Percentiles rank a stretch among this genome's conserved stretches.
Conservation (phyloP, 2,888 invertebrate genomes). For the Penaeus monodon region DNA sequence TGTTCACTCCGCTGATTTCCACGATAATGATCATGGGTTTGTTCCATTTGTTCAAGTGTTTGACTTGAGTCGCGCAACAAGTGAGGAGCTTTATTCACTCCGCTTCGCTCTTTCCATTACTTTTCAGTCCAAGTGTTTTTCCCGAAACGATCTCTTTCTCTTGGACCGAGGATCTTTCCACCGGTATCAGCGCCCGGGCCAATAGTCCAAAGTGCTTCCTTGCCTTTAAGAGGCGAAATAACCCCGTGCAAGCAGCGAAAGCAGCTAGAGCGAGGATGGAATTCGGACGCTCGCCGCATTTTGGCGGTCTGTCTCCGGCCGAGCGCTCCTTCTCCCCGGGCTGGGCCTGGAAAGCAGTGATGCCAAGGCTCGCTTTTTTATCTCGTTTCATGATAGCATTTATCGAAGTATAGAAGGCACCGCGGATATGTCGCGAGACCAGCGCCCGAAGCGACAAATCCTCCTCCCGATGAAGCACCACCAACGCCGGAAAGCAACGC, state of each 20-base stretch:
- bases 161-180: neutral
- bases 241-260: too few relatives aligned
- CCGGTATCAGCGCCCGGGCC: neutral
- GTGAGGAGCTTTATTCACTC: conserved; percentile 22
- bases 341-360: conserved; percentile 9
- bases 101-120: conserved; percentile 1
- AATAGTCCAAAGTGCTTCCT: too few relatives aligned
- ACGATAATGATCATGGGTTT: conserved; percentile 54
- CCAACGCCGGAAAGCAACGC: neutral
- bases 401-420: too few relatives aligned
- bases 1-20: conserved; percentile 51
- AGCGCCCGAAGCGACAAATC: too few relatives aligned
- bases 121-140: conserved; percentile 11
- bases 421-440: too few relatives aligned
- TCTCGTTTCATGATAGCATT: too few relatives aligned
- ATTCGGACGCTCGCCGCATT: neutral
- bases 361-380: conserved; percentile 24
- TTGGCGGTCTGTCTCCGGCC: too few relatives aligned
- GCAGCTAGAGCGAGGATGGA: neutral
- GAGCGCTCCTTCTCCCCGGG: conserved; percentile 18
- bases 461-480: too few relatives aligned
- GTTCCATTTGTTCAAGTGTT: conserved; percentile 57
- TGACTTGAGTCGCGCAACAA: conserved; percentile 47
- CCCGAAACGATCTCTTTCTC: neutral
- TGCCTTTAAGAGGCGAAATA: too few relatives aligned